A percentile compares a stretch with the other conserved stretches of the same genome.
Conservation (phyloP, 2,888 invertebrate genomes). For the Prenolepis imparis region DNA sequence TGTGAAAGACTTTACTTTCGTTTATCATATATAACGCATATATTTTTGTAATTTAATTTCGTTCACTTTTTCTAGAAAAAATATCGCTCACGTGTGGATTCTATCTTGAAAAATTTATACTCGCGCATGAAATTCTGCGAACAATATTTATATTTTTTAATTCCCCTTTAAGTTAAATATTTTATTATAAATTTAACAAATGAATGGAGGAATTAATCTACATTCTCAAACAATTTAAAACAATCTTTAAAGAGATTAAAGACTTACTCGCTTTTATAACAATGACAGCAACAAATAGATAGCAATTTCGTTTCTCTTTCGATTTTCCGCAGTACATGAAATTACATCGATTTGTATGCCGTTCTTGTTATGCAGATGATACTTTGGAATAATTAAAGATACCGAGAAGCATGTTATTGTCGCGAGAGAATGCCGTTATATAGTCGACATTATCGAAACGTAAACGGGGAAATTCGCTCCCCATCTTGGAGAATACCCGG, state of each 20-base stretch:
- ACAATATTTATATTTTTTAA: not conserved
- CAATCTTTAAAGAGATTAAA: not conserved
- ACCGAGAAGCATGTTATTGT: not conserved
- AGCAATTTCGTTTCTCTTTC: not conserved
- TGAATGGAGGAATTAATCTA: not conserved
- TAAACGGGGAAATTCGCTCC: slow-evolving; percentile 14
- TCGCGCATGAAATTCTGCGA: not conserved
- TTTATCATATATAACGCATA: too few species aligned
- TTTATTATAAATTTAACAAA: not conserved
- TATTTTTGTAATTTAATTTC: not conserved
- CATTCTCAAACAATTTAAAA: not conserved
- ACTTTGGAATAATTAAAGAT: slow-evolving; percentile 2
- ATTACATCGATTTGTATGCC: not conserved
- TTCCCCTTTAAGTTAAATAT: not conserved
- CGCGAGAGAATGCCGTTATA: not conserved
- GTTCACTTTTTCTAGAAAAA: not conserved
- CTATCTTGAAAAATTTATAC: not conserved
- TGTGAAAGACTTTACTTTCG: not conserved
- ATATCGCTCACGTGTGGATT: too few species aligned
- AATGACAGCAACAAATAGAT: not conserved
- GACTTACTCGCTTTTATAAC: not conserved
- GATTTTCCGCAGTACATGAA: not conserved
- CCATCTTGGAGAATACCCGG: not conserved
- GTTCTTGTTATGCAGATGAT: not conserved
- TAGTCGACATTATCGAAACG: not conserved